Percentiles rank a stretch among this genome's conserved stretches.
phyloP scores from a whole-genome alignment of 2,113 vertebrate species.

The Ancistrus triradiatus region DNA sequence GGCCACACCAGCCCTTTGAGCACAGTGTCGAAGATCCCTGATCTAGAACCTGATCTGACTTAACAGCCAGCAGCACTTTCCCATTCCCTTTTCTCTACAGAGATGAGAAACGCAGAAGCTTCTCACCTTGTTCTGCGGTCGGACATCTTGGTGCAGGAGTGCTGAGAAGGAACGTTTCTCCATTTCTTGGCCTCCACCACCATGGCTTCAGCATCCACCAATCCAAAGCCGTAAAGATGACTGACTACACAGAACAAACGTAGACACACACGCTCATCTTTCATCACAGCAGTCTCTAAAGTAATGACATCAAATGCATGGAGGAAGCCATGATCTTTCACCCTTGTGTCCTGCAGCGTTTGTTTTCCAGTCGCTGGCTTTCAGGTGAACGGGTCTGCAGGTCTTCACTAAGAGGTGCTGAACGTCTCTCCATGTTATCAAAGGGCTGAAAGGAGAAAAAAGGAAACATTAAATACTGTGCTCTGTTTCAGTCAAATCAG shows the following conservation, averaged over 20 bases:
- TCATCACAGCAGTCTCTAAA: too few species aligned
- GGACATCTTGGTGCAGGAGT: slow-evolving; percentile 68
- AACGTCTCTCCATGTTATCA: slow-evolving; percentile 87
- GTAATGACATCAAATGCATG: too few species aligned
- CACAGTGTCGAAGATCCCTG: too few species aligned
- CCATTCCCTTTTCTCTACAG: too few species aligned
- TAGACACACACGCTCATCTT: too few species aligned
- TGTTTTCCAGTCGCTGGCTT: slow-evolving; percentile 84
- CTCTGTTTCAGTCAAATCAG: too few species aligned
- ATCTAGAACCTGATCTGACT: too few species aligned
- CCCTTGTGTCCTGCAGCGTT: slow-evolving; percentile 84
- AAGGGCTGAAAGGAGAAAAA: slow-evolving; percentile 64
- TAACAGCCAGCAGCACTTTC: too few species aligned
- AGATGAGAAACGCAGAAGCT: not conserved
- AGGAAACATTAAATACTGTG: not conserved
- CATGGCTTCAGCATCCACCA: slow-evolving; percentile 89
- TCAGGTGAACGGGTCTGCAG: slow-evolving; percentile 79
- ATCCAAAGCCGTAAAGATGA: slow-evolving; percentile 91
- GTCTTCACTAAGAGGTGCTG: slow-evolving; percentile 90
- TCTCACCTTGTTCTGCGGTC: slow-evolving; percentile 79
- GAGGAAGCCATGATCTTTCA: too few species aligned
- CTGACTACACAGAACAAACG: slow-evolving; percentile 81
- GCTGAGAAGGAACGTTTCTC: slow-evolving; percentile 80
- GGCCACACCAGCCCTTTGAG: too few species aligned
- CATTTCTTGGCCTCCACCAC: slow-evolving; percentile 84